Evolutionary conservation across 2,113 vertebrate genomes (phyloP), one percentile per base, ranked within the genome.

Genomic region (Choloepus hoffmanni): DNA sequence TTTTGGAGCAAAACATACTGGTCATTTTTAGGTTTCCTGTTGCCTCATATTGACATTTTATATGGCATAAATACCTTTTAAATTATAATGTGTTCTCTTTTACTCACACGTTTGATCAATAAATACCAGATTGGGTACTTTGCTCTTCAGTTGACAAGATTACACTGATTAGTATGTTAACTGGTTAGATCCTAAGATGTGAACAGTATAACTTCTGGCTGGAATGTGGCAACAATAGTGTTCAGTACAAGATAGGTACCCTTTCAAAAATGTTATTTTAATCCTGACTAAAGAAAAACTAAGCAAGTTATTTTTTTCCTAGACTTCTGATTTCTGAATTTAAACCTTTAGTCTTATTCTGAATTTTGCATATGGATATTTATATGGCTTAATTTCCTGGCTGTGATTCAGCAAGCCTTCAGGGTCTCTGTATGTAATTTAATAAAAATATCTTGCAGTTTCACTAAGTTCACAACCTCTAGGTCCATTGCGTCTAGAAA

Each of bases 401-500:
- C 67, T 85, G 0, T 90, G 76, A 85, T 81, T 92, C 33, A 40
- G 21, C 36, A 87, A 87, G 63, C 72, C 72, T 90, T 82, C 40
- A 68, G 16, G 65, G 60, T 95, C 65, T 92, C 70, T n/a, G 11
- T 81, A 8, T 93, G 15, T 94, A 55, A 88, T 93, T 83, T 36
- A 92, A 86, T 96, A 70, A 90, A 45, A 97, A 82, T 85, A 83
- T 21, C 53, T 81, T 95, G 24, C 43, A 85, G 65, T 95, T 95
- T 95, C 95, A 96, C 43, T 85, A 95, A 36, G 48, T 89, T 97
- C 92, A 96, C 5, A 95, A 40, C 9, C 62, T 96, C 26, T 63
- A 33, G 95, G 40, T 91, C 67, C 77, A 81, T 76, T 92, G 91
- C 96, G 84, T 93, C 86, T 94, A 89, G 96, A 92, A 91, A 94